A percentile compares a stretch with the other conserved stretches of the same genome.
Conservation (phyloP, 1,140 invertebrate species). For the Probaryconus sp. region DNA sequence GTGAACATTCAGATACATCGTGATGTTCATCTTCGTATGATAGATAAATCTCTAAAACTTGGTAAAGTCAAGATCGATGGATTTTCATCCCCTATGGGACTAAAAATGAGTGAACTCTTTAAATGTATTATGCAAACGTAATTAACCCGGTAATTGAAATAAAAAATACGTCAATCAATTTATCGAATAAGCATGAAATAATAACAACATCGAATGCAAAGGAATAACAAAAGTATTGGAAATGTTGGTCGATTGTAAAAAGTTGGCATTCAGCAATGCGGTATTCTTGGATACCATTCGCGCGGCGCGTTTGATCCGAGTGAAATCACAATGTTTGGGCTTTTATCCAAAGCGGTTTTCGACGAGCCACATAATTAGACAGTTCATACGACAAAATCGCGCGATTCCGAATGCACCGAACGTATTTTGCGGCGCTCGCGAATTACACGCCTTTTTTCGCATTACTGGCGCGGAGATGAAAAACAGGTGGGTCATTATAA, state of each 20-base stretch:
- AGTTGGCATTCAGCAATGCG: not conserved
- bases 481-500: conserved; percentile 71
- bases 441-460: conserved; percentile 37
- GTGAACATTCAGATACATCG: too few relatives aligned
- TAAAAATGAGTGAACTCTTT: too few relatives aligned
- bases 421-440: conserved; percentile 27
- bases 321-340: conserved; percentile 53
- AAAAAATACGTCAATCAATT: too few relatives aligned
- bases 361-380: conserved; percentile 52
- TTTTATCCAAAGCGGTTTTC: conserved; percentile 49
- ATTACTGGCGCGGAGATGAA: conserved; percentile 52
- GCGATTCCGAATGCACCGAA: conserved; percentile 42
- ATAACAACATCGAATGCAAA: conserved; percentile 5
- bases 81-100: too few relatives aligned
- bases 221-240: too few relatives aligned
- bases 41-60: too few relatives aligned
- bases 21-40: too few relatives aligned
- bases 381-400: conserved; percentile 39
- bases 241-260: conserved; percentile 24
- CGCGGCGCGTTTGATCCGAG: conserved; percentile 40
- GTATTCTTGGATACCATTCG: conserved; percentile 36
- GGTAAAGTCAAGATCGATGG: too few relatives aligned
- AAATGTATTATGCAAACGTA: too few relatives aligned
- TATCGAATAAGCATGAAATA: not conserved
- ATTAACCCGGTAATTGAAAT: too few relatives aligned